Evolutionary conservation across 35 echinoderm and acorn worm species (phyloP).

Genomic region (Anneissia japonica): DNA sequence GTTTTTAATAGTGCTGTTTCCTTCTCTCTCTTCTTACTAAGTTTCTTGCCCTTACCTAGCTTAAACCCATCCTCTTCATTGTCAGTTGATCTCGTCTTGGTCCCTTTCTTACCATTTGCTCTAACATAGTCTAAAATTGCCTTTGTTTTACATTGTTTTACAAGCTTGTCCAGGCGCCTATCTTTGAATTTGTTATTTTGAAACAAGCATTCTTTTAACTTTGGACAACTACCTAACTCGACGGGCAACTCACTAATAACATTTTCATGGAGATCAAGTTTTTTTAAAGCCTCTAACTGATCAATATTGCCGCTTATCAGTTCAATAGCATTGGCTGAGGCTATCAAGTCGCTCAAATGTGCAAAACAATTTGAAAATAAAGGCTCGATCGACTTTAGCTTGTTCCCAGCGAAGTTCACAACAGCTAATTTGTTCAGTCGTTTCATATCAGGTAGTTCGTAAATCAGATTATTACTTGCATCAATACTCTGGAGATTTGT

Average conservation of each 20-base stretch:
- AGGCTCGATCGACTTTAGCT: conserved; percentile 24
- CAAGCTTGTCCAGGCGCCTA: conserved; percentile 57
- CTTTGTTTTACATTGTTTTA: conserved; percentile 66
- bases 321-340: conserved; percentile 52
- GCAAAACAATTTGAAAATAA: conserved; percentile 33
- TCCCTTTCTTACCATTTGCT: conserved; percentile 33
- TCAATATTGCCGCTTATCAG: conserved; percentile 23
- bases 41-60: background rate
- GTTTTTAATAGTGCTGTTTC: conserved; percentile 10
- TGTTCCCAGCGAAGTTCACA: conserved; percentile 68
- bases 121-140: conserved; percentile 69
- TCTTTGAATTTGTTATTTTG: conserved; percentile 78
- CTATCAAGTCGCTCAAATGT: conserved; percentile 66
- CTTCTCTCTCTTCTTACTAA: conserved; percentile 43
- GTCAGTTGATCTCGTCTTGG: background rate
- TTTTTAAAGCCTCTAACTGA: conserved; percentile 43
- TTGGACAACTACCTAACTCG: conserved; percentile 48
- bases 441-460: conserved; percentile 36
- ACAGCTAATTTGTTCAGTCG: conserved; percentile 43
- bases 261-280: conserved; percentile 67
- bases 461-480: conserved; percentile 58
- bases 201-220: conserved; percentile 62
- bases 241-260: conserved; percentile 46
- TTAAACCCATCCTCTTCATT: background rate
- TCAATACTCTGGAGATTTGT: conserved; percentile 59